Base-by-base conservation (phyloP, 2,113 vertebrate genomes). In the Kryptolebias marmoratus region DNA sequence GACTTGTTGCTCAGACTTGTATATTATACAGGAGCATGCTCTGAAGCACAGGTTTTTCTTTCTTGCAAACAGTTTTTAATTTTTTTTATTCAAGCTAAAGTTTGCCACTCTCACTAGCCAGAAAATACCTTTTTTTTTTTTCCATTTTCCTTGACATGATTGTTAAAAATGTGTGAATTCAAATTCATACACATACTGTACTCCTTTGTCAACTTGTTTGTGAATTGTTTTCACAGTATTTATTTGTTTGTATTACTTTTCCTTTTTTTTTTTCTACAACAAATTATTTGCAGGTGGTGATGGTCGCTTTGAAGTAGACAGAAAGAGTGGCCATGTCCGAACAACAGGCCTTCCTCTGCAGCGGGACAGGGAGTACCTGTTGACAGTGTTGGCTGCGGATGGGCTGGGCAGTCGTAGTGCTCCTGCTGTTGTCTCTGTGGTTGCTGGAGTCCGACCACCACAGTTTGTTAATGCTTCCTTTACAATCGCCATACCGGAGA, bases 391-490 rank as follows among this genome's bases (percentile, higher is more conserved):
- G 39, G 94, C 96, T 2, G 90, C 93, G 1, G 96, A 96, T 76
- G 91, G 92, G 11, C 88, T 95, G 58, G 95, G 95, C 36, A 94
- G 90, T 71, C 95, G 93, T 74, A 95, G 95, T 0, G 70, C 88
- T 10, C 93, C 94, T 0, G 93, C 93, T 2, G 87, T 92, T 2
- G 68, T 96, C 52, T 97, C 95, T 0, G 89, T 96, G 42, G 80
- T 96, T 14, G 95, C 93, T 12, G 96, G 95, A 16, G 73, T 84
- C 13, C 88, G 96, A 36, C 89, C 95, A 0, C 95, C 96, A 0
- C 95, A 96, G 88, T 96, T 97, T 86, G 90, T 84, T 83, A 96
- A 96, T 13, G 30, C 89, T 0, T 95, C 95, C 0, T 96, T 95
- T 64, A 84, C 80, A 5, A 94, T 94, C 14, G 62, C 87, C 59